Evolutionary conservation across 2,113 vertebrate species (phyloP), one percentile per base, ranked within the genome.

Genomic region (Plectropomus leopardus): DNA sequence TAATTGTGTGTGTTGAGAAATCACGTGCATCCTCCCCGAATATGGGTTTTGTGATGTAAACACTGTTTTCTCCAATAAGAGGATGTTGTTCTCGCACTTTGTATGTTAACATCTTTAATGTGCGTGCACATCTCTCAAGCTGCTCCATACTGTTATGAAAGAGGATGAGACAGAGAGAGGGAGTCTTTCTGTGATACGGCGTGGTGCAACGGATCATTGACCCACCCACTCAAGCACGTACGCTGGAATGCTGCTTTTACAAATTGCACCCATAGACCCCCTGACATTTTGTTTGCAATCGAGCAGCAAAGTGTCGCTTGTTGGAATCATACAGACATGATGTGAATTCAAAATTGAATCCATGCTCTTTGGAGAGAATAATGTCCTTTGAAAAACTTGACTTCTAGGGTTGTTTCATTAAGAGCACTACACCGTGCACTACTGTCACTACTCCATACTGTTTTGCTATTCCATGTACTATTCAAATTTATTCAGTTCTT

Each of bases 251-350:
- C 85, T 87, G 88, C 86, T 89, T 89, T 92, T 88, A 92, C 90
- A 93, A 92, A 92, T 91, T 91, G 86, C 79, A 75, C 79, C 80
- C 73, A 76, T 63, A 79, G 86, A 86, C 87, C 88, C 60, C 14
- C 66, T 88, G 88, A 89, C 89, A 92, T 92, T 90, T 88, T 84
- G 81, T 89, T 87, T 91, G 82, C 78, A 89, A 79, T 89, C 23
- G 68, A 85, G 85, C 88, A 80, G 79, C 86, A 89, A 90, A 92
- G 85, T 83, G 80, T 77, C 17, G 28, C 55, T 80, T 83, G 77
- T 82, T 84, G 79, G 85, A 86, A 72, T 87, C 77, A 66, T 73
- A 19, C 58, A 73, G 68, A 86, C 86, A 89, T 64, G 77, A 84
- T 82, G 82, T 76, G 86, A 80, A 86, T 90, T 79, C 65, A 64